Evolutionary conservation across 2,888 invertebrate genomes (phyloP), one percentile per base, ranked within the genome.

Genomic region (Lutraria lutraria): DNA sequence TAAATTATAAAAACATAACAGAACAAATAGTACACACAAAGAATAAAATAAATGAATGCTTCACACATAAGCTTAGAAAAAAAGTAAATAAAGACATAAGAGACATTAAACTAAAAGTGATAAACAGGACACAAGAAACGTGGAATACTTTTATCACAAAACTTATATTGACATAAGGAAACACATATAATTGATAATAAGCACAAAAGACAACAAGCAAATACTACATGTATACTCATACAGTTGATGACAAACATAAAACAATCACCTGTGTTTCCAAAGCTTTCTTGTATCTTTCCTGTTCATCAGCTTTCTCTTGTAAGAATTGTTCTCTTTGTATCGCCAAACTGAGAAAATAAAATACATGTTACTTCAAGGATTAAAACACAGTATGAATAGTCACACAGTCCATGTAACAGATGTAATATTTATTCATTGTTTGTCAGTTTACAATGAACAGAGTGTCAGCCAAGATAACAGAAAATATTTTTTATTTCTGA

Each of bases 321-420:
- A 96, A 86, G 87, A 95, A 96, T 87, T 96, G 95, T 84, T 96
- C 96, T 87, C 96, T 93, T 90, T 96, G 96, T 19, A 95, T 94
- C 12, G 96, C 96, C 88, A 97, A 88, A 90, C 96, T 96, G 91
- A 94, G 93, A 81, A 81, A 31, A 85, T 31, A 84, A 19, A 56
- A 19, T 19, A 56, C 13, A 43, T 8, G n/a, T n/a, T n/a, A n/a
- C n/a, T n/a, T n/a, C n/a, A n/a, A n/a, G n/a, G n/a, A n/a, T n/a
- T n/a, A n/a, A n/a, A n/a, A n/a, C n/a, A n/a, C n/a, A n/a, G n/a
- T n/a, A n/a, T n/a, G n/a, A n/a, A n/a, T n/a, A n/a, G n/a, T n/a
- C n/a, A n/a, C n/a, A n/a, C n/a, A n/a, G n/a, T n/a, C n/a, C n/a
- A n/a, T n/a, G n/a, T n/a, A n/a, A n/a, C n/a, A n/a, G n/a, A n/a